Base-by-base conservation (phyloP, 2,888 invertebrate genomes). In the Dastarcus helophoroides region DNA sequence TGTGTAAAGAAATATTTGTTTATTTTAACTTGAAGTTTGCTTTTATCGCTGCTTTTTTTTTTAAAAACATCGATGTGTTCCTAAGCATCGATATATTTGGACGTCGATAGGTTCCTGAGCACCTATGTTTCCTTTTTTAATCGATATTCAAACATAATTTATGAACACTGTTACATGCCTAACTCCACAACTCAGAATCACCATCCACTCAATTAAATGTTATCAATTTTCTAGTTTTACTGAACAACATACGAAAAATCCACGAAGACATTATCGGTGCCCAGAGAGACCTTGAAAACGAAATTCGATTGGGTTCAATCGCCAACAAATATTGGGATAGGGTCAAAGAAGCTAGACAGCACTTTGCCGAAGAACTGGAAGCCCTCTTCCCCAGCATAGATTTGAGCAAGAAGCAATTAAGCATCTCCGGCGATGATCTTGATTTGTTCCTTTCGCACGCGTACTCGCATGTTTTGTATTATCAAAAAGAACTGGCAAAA, bases 271-370 rank as follows among this genome's bases (percentile, higher is more conserved):
- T 85, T 2, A 59, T 63, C 14, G 54, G 53, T 0, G 76, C 74
- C 0, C 77, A 76, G 46, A 62, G 66, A 3, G 66, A 65, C 4
- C 73, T 73, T 32, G 71, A 71, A 12, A 53, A 57, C 0, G 75
- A 76, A 36, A 52, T 65, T 24, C 68, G 70, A 14, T 62, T 64
- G 25, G 64, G 76, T 0, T 69, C 67, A 25, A 63, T 88, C 1
- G 73, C 81, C 10, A 80, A 85, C 39, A 79, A 75, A 48, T 91
- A 85, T 53, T 86, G 88, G 79, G 77, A 76, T 30, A 77, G 84
- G 63, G 84, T 85, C 48, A 68, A 71, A 41, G 54, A 63, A 17
- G 73, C 76, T 1, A 64, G 76, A 3, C 67, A 68, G 42, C 66
- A 69, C 43, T 76, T 76, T 37, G 61, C 69, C 11, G 69, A 77